These are phyloP conservation scores for Seira ritae DNA, from an alignment of 2,888 invertebrate species.

Conservation along the genomic window DNA sequence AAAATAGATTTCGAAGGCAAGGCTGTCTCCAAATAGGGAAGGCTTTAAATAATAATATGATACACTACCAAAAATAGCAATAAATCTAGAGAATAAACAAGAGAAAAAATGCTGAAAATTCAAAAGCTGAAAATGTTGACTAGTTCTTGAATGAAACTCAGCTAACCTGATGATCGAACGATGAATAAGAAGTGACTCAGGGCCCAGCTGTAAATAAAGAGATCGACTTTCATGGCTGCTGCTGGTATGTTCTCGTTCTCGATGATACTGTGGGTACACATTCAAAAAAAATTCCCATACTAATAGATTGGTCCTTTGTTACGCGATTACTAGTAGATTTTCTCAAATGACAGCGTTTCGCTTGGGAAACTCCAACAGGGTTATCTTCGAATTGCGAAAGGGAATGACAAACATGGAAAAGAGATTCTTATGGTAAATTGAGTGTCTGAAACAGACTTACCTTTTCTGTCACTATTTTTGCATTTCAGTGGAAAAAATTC, in stretches of 20 bases:
- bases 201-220: slow-evolving; percentile 67
- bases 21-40: too few relatives aligned
- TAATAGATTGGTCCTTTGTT: background rate
- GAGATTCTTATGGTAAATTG: too few relatives aligned
- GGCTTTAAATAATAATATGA: too few relatives aligned
- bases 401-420: background rate
- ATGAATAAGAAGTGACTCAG: slow-evolving; percentile 61
- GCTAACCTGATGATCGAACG: slow-evolving; percentile 68
- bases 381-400: background rate
- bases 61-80: too few relatives aligned
- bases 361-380: background rate
- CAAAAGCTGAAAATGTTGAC: background rate
- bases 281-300: background rate
- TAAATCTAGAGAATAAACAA: too few relatives aligned
- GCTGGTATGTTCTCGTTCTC: background rate
- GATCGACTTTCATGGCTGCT: slow-evolving; percentile 58
- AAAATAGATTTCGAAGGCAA: background rate
- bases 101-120: background rate
- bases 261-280: too few relatives aligned
- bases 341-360: background rate
- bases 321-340: background rate
- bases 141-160: background rate
- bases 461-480: background rate
- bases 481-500: background rate
- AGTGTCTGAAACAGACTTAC: background rate